Base-by-base conservation (phyloP, 1,140 invertebrate genomes). In the Lepidurus apus region DNA sequence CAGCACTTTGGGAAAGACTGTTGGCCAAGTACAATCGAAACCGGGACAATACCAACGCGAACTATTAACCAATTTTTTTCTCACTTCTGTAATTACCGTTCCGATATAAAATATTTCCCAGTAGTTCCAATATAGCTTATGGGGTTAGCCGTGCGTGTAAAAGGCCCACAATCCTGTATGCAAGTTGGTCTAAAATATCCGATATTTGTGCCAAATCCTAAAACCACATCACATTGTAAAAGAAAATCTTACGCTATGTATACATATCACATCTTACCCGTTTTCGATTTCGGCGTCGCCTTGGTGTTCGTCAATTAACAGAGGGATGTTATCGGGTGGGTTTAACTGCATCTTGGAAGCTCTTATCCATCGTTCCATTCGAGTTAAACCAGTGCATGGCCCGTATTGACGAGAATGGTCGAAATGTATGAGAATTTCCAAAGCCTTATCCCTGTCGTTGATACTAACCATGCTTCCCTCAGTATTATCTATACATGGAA, bases 1-100 rank as follows among this genome's bases (percentile, higher is more conserved):
- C 53, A n/a, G 53, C 53, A 65, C 53, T 65, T 65, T 65, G 53
- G 53, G 53, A 65, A 65, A 65, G 53, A 65, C 53, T 65, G 7
- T 65, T 13, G 53, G 53, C 53, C 13, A 65, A 65, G 21, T 65
- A 65, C 53, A 65, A 65, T 17, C 53, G 53, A n/a, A 65, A 65
- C 53, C 53, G 53, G 53, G 53, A 65, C 53, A 65, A 65, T 21
- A 21, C 53, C 53, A 65, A 65, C 53, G 8, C 7, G 17, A 65
- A 65, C 8, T 65, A 65, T 7, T 65, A 65, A 65, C 53, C 21
- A n/a, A 7, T n/a, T 21, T 65, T 65, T 6, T 13, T 21, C 8
- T n/a, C 17, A n/a, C 7, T 65, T 9, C 7, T 7, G 6, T 21
- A 13, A 21, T 65, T 65, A 65, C 7, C 6, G 6, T 17, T 65